A percentile compares a stretch with the other conserved stretches of the same genome.
Evolutionary conservation across 2,797 vertebrate species (phyloP).

Genomic region (Cuniculus paca): DNA sequence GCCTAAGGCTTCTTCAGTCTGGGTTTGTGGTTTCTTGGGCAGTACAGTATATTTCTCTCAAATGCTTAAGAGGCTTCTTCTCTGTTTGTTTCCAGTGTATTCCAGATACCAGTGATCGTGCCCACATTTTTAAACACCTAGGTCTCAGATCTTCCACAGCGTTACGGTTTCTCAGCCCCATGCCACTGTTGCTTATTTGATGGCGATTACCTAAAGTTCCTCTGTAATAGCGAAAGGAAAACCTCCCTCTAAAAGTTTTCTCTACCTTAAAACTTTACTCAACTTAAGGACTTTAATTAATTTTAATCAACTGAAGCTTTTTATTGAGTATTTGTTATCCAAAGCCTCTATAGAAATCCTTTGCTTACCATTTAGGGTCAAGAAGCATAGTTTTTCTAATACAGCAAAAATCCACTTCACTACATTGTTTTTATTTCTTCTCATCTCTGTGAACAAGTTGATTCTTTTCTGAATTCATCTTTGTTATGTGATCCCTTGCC

Average conservation of each 20-base stretch:
- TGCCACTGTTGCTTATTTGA: neutral
- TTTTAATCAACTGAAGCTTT: neutral
- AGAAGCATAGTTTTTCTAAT: neutral
- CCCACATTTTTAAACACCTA: slow-evolving; percentile 15
- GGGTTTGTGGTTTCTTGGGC: slow-evolving; percentile 42
- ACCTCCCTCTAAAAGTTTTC: neutral
- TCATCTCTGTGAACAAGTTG: neutral
- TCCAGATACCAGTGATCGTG: neutral
- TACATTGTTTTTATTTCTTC: slow-evolving; percentile 27
- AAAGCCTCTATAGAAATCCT: neutral
- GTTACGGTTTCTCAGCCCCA: neutral
- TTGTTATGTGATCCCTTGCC: neutral
- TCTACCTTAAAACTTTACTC: neutral
- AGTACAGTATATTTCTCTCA: slow-evolving; percentile 53
- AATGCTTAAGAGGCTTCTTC: slow-evolving; percentile 41
- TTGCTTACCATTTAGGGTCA: neutral
- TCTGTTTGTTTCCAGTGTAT: slow-evolving; percentile 20
- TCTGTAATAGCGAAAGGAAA: neutral
- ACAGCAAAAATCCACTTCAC: neutral
- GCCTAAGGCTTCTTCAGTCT: neutral
- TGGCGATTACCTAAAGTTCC: neutral
- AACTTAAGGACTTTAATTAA: neutral
- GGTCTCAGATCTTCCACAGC: neutral
- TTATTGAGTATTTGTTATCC: neutral
- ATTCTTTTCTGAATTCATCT: neutral